phyloP scores from a whole-genome alignment of 2,888 invertebrate species.

The Pediacus dermestoides region DNA sequence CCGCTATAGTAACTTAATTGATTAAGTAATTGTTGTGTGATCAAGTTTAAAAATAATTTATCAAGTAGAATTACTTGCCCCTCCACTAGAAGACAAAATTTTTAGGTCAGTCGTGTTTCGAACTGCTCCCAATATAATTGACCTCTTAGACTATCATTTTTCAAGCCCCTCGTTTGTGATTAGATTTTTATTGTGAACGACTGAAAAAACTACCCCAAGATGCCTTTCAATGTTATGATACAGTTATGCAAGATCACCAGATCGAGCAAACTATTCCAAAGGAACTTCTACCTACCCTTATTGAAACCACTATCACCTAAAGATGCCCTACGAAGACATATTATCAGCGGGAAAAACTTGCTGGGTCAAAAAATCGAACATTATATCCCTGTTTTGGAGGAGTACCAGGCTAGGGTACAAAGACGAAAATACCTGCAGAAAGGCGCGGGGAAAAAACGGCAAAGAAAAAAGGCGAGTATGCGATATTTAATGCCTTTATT shows the following conservation, averaged over 20 bases:
- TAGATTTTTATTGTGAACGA: conserved; percentile 10
- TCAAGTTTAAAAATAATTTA: too few species aligned
- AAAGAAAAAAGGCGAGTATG: conserved; percentile 40
- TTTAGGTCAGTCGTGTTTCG: conserved; percentile 36
- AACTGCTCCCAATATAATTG: conserved; percentile 30
- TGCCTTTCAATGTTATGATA: conserved; percentile 52
- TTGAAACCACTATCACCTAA: conserved; percentile 77
- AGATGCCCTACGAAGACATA: conserved; percentile 75
- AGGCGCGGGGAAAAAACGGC: conserved; percentile 43
- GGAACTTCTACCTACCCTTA: conserved; percentile 78
- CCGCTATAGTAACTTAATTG: too few species aligned
- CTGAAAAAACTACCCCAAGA: conserved; percentile 29
- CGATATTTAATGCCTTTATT: conserved; percentile 44
- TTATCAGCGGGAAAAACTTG: conserved; percentile 74
- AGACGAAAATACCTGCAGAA: conserved; percentile 42
- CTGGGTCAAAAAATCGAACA: conserved; percentile 67
- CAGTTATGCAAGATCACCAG: conserved; percentile 80
- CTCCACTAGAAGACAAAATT: conserved; percentile 24
- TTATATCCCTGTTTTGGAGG: conserved; percentile 73
- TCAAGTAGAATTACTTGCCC: too few species aligned
- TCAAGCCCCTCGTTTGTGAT: conserved; percentile 11
- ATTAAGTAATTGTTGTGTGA: too few species aligned
- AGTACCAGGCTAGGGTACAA: conserved; percentile 38
- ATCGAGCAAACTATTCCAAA: conserved; percentile 72
- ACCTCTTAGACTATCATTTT: conserved; percentile 25